Percentiles rank a stretch among this genome's conserved stretches.
Evolutionary conservation across 2,113 vertebrate genomes (phyloP).

Genomic region (Alethe castanea): DNA sequence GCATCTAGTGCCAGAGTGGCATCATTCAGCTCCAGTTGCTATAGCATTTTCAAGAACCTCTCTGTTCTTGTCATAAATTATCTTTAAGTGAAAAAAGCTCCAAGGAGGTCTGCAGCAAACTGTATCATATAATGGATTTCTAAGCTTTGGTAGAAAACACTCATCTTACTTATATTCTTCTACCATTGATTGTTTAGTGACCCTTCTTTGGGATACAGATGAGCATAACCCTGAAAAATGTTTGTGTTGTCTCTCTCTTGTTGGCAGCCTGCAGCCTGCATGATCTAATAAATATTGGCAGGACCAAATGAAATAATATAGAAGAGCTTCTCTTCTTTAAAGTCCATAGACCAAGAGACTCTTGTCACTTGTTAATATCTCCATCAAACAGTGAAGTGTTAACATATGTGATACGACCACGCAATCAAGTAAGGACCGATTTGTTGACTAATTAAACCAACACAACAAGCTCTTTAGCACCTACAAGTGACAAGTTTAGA

Average conservation of each 20-base stretch:
- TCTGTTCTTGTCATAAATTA: constrained; percentile 99
- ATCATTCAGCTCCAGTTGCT: constrained; percentile 91
- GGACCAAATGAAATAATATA: constrained; percentile 86
- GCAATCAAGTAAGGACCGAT: constrained; percentile 86
- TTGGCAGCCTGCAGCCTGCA: constrained; percentile 79
- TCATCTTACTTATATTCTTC: constrained; percentile 85
- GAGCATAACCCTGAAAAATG: constrained; percentile 81
- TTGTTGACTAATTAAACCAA: constrained; percentile 96
- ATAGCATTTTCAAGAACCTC: constrained; percentile 99
- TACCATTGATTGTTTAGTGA: constrained; percentile 80
- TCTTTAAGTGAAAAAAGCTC: constrained; percentile 95
- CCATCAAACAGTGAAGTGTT: constrained; percentile 90
- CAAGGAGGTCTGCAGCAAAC: constrained; percentile 84
- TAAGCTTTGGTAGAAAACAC: constrained; percentile 83
- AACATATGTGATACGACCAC: constrained; percentile 90
- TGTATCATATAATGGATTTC: constrained; percentile 85
- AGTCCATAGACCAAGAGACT: constrained; percentile 88
- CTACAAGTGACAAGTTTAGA: constrained; percentile 93
- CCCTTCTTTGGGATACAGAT: constrained; percentile 80
- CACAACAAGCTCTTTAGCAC: constrained; percentile 90
- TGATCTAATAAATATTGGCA: constrained; percentile 91
- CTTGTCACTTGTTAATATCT: constrained; percentile 88
- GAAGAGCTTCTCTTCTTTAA: constrained; percentile 85
- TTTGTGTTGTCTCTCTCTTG: constrained; percentile 82
- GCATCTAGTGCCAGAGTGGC: constrained; percentile 71